phyloP scores from a whole-genome alignment of 2,888 invertebrate genomes.

The Volucella inanis region DNA sequence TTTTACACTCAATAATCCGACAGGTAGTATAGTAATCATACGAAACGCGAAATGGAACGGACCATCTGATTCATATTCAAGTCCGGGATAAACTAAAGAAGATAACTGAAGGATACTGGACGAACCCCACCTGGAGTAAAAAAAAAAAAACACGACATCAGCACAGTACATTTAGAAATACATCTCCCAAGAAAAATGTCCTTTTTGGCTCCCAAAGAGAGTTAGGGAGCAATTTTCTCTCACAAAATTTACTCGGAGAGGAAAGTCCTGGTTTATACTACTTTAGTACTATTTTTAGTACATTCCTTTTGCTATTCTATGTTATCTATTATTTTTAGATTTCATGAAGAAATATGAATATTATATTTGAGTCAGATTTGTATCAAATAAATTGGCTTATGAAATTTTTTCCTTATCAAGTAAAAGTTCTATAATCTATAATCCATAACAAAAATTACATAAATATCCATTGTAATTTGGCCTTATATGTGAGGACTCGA shows the following conservation, averaged over 20 bases:
- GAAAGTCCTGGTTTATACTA: no score
- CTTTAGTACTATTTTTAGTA: no score
- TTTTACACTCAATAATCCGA: slow-evolving; percentile 67
- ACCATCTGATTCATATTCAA: slow-evolving; percentile 77
- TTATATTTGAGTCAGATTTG: no score
- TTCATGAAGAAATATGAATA: no score
- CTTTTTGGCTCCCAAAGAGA: slow-evolving; percentile 31
- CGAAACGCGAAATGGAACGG: slow-evolving; percentile 73
- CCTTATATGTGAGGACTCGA: no score
- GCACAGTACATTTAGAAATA: slow-evolving; percentile 47
- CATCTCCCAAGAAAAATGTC: slow-evolving; percentile 44
- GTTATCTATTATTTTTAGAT: no score
- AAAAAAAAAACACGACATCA: slow-evolving; percentile 52
- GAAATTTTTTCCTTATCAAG: no score
- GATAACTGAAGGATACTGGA: slow-evolving; percentile 77
- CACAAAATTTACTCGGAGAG: background rate
- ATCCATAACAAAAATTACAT: no score
- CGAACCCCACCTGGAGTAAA: slow-evolving; percentile 77
- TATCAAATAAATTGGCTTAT: no score
- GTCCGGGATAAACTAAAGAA: slow-evolving; percentile 77
- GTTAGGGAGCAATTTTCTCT: slow-evolving; percentile 25
- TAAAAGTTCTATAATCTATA: no score
- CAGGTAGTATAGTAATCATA: slow-evolving; percentile 63
- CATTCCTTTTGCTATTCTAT: no score
- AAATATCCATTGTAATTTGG: no score